Conservation (phyloP, 2,888 invertebrate species). For the Microdon myrmicae region DNA sequence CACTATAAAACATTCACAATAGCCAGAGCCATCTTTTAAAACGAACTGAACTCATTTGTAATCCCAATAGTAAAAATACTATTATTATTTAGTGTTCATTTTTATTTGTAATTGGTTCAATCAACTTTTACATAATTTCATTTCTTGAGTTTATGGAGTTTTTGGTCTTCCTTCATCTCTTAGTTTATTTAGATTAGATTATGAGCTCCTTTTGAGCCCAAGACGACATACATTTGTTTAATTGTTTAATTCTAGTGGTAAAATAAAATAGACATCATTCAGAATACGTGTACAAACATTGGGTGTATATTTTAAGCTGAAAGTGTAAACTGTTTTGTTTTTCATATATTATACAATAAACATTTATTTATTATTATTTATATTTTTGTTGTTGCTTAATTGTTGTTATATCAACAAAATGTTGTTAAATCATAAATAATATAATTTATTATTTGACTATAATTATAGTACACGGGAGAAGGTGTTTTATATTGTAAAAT, state of each 20-base stretch:
- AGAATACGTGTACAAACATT: slow-evolving; percentile 47
- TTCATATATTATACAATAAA: slow-evolving; percentile 13
- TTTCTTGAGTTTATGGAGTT: slow-evolving; percentile 27
- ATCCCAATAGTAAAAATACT: slow-evolving; percentile 54
- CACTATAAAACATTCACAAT: too few species aligned
- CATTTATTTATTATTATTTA: slow-evolving; percentile 11
- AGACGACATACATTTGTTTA: slow-evolving; percentile 32
- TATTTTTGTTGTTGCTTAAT: too few species aligned
- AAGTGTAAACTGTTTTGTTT: slow-evolving; percentile 43
- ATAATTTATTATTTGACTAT: slow-evolving; percentile 1
- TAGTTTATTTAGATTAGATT: too few species aligned
- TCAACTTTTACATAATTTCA: slow-evolving; percentile 34
- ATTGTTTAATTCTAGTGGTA: slow-evolving; percentile 32
- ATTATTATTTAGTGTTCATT: slow-evolving; percentile 44
- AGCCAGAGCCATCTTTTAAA: too few species aligned
- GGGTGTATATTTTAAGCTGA: slow-evolving; percentile 47
- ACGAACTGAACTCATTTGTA: too few species aligned
- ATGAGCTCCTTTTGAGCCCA: slow-evolving; percentile 9
- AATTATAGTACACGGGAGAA: slow-evolving; percentile 21
- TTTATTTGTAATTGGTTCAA: slow-evolving; percentile 43
- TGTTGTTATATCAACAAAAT: too few species aligned
- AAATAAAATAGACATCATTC: slow-evolving; percentile 47
- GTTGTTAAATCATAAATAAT: slow-evolving; percentile 1
- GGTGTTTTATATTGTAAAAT: slow-evolving; percentile 3
- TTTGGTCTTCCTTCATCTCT: slow-evolving; percentile 11